These are phyloP conservation scores for Pharmacophagus antenor DNA, from an alignment of 2,888 invertebrate species.

Conservation along the genomic window DNA sequence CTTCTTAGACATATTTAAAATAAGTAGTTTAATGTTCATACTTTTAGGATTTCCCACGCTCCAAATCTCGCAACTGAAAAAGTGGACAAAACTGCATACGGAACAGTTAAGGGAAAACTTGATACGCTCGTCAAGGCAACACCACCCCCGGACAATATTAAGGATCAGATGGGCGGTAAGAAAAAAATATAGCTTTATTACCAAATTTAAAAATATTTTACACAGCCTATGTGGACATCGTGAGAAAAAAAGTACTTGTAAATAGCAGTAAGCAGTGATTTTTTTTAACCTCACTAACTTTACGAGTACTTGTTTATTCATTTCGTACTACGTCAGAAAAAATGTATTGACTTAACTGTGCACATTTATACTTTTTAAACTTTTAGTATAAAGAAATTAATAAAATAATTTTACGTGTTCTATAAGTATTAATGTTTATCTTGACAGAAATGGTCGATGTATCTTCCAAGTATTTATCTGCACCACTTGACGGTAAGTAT, in stretches of 20 bases:
- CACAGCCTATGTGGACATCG: too few species aligned
- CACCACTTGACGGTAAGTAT: constrained; percentile 54
- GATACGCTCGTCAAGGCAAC: constrained; percentile 42
- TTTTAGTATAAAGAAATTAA: too few species aligned
- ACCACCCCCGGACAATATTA: constrained; percentile 42
- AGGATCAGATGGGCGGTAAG: constrained; percentile 49
- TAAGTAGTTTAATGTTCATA: constrained; percentile 2
- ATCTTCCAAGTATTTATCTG: constrained; percentile 53
- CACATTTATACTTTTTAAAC: neutral
- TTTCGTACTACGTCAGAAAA: too few species aligned
- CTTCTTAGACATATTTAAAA: neutral
- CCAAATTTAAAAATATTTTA: too few species aligned
- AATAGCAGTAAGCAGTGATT: too few species aligned
- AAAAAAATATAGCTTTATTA: too few species aligned
- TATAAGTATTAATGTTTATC: neutral
- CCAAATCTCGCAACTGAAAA: constrained; percentile 44
- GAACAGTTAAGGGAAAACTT: constrained; percentile 49
- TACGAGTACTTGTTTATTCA: too few species aligned
- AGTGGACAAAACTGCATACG: constrained; percentile 51
- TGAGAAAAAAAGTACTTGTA: too few species aligned
- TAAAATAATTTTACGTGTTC: neutral
- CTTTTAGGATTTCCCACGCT: constrained; percentile 48
- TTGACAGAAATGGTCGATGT: constrained; percentile 54
- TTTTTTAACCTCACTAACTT: too few species aligned
- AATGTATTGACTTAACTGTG: too few species aligned